Evolutionary conservation across 2,888 invertebrate genomes (phyloP).

Genomic region (Heterodera filipjevi): DNA sequence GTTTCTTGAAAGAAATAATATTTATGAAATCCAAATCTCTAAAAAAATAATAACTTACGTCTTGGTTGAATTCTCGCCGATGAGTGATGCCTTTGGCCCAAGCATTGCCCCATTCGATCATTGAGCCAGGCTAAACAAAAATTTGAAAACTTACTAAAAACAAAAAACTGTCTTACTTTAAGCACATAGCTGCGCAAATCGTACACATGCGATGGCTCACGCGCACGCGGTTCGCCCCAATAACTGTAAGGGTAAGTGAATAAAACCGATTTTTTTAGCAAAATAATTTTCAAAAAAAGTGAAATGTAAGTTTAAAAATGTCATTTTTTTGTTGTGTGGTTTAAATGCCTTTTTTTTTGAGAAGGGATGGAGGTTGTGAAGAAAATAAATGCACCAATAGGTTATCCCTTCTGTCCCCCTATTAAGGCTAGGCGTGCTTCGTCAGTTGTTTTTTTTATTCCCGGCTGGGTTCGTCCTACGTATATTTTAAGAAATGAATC

Average conservation of each 20-base stretch:
- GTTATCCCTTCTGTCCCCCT: too few species aligned
- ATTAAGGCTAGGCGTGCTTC: too few species aligned
- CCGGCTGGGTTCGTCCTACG: too few species aligned
- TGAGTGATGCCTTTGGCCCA: conserved; percentile 75
- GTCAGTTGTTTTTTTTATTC: too few species aligned
- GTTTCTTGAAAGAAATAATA: too few species aligned
- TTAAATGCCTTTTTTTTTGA: neutral
- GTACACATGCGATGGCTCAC: conserved; percentile 81
- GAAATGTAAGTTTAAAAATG: too few species aligned
- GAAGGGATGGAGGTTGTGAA: neutral
- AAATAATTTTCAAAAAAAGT: too few species aligned
- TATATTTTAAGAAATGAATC: neutral
- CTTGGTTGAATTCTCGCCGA: conserved; percentile 86
- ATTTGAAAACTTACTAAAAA: neutral
- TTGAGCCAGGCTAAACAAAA: conserved; percentile 78
- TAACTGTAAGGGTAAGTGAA: conserved; percentile 73
- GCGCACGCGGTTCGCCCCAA: conserved; percentile 82
- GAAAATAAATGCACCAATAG: too few species aligned
- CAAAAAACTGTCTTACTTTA: conserved; percentile 70
- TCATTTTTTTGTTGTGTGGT: neutral
- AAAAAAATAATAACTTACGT: conserved; percentile 14
- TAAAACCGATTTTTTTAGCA: too few species aligned
- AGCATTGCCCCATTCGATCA: conserved; percentile 87
- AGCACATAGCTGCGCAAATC: conserved; percentile 89
- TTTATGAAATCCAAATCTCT: too few species aligned